phyloP scores from a whole-genome alignment of 2,888 invertebrate species.

The Pristionchus exspectatus region DNA sequence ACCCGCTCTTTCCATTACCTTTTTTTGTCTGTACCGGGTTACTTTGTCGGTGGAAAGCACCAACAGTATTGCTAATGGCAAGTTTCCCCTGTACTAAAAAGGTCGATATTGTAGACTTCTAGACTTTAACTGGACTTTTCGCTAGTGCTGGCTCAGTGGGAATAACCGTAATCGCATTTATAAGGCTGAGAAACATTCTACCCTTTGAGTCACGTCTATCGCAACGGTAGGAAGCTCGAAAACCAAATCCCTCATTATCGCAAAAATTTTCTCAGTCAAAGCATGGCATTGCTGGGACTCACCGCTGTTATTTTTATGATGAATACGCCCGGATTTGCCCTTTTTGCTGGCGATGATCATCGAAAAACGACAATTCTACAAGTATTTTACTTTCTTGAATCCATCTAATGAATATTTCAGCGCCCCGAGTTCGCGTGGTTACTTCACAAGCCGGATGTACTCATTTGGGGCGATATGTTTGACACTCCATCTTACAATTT shows the following conservation, averaged over 20 bases:
- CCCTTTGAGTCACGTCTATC: not conserved
- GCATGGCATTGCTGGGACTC: not conserved
- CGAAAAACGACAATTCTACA: not conserved
- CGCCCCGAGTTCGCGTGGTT: not conserved
- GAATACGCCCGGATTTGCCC: not conserved
- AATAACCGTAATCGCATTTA: not conserved
- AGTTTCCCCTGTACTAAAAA: not conserved
- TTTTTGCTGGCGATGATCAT: not conserved
- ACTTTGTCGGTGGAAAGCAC: not conserved
- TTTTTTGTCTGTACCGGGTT: not conserved
- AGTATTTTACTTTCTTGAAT: too few species aligned
- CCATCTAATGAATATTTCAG: not conserved
- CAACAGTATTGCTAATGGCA: not conserved
- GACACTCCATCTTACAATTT: not conserved
- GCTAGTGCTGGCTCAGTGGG: not conserved
- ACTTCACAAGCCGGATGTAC: not conserved
- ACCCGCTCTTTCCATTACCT: not conserved
- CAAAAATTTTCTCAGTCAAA: not conserved
- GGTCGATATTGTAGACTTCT: not conserved
- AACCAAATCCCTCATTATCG: not conserved
- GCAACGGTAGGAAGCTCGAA: not conserved
- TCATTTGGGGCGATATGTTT: slow-evolving; percentile 14
- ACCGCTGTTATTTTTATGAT: not conserved
- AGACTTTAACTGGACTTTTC: not conserved
- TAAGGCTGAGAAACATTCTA: not conserved